phyloP scores from a whole-genome alignment of 2,888 invertebrate genomes.

The Lepas anatifera region DNA sequence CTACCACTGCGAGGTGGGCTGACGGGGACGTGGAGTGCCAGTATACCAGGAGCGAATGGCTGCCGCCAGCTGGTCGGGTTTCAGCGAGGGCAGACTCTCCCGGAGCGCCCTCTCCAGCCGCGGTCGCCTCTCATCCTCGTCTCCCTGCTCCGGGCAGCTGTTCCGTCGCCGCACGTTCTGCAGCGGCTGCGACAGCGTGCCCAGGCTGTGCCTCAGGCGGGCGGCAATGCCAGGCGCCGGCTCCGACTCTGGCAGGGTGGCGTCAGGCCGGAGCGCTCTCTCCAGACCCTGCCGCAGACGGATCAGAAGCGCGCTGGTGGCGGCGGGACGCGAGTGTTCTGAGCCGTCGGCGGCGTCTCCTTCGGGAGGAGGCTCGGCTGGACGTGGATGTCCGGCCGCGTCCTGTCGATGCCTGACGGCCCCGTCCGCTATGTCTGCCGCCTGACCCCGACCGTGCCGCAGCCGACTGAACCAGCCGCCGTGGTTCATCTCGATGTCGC shows the following conservation, averaged over 20 bases:
- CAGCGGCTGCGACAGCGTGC: neutral
- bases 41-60: neutral
- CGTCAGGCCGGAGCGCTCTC: neutral
- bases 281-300: neutral
- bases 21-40: neutral
- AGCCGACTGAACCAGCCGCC: neutral
- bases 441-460: neutral
- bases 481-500: neutral
- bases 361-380: neutral
- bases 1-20: neutral
- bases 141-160: neutral
- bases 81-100: neutral
- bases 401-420: no score
- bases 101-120: neutral
- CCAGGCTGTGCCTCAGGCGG: neutral
- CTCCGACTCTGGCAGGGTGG: neutral
- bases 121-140: neutral
- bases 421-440: no score
- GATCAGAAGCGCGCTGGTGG: neutral
- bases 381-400: neutral
- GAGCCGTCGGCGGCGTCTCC: no score
- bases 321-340: neutral
- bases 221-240: neutral
- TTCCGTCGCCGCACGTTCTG: neutral
- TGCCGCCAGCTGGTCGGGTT: neutral